Evolutionary conservation across 2,797 vertebrate genomes (phyloP).

Genomic region (Tapirus indicus): DNA sequence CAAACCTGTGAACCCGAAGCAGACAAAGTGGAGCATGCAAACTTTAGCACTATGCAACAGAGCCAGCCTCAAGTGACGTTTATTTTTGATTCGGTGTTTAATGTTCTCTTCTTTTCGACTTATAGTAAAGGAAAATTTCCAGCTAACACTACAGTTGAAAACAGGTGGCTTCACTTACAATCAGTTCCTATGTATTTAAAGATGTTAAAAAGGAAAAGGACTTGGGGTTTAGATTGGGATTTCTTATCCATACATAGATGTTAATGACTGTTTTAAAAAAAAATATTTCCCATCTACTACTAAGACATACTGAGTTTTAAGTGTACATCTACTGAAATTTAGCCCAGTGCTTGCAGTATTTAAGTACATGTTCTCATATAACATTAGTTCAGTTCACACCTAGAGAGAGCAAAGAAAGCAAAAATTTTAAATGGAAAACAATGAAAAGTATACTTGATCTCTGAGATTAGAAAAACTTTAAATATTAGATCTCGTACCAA

Average conservation of each 20-base stretch:
- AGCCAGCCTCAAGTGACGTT: neutral
- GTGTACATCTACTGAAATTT: neutral
- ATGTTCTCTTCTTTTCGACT: conserved; percentile 11
- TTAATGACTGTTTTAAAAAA: neutral
- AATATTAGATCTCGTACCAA: neutral
- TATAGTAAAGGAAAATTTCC: conserved; percentile 21
- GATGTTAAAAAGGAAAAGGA: neutral
- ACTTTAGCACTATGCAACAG: too few species aligned
- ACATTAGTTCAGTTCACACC: neutral
- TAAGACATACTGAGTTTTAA: neutral
- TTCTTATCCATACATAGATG: neutral
- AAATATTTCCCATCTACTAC: neutral
- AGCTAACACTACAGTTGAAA: neutral
- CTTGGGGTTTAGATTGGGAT: neutral
- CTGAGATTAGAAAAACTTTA: neutral
- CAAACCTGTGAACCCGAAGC: too few species aligned
- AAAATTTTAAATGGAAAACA: neutral
- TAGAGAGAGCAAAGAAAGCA: neutral
- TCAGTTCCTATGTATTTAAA: neutral
- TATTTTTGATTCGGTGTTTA: conserved; percentile 23
- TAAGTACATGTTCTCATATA: neutral
- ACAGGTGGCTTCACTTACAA: neutral
- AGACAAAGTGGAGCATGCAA: too few species aligned
- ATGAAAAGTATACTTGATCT: neutral
- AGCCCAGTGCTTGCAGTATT: neutral